These are phyloP conservation scores for Otus scops DNA, from an alignment of 2,797 vertebrate genomes.

Conservation along the genomic window DNA sequence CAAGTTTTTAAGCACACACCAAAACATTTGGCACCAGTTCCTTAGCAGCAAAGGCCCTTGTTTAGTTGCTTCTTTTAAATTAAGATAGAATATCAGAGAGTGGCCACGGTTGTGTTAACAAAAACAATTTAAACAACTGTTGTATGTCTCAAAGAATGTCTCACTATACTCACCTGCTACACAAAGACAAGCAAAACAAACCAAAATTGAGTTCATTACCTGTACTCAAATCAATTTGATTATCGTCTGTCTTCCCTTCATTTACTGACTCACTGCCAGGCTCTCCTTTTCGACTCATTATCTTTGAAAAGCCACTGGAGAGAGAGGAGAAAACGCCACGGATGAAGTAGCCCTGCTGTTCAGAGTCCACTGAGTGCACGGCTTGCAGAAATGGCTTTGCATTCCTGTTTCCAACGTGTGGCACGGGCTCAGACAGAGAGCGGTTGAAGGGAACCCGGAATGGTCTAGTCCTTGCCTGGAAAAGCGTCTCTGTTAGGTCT, in stretches of 20 bases:
- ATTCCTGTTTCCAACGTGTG: background rate
- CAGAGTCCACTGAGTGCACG: constrained; percentile 13
- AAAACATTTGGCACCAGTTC: background rate
- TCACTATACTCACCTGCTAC: background rate
- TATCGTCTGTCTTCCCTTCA: background rate
- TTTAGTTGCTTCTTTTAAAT: background rate
- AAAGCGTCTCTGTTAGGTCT: background rate
- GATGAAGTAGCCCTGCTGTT: constrained; percentile 63
- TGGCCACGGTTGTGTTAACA: background rate
- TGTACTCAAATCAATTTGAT: background rate
- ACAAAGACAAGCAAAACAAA: background rate
- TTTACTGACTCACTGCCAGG: background rate
- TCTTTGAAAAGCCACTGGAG: constrained; percentile 73
- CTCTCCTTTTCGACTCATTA: constrained; percentile 67
- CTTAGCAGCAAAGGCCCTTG: background rate
- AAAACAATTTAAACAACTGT: background rate
- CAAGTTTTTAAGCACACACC: background rate
- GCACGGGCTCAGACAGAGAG: constrained; percentile 74
- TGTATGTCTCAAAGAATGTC: background rate
- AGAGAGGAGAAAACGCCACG: constrained; percentile 75
- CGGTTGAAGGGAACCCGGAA: constrained; percentile 68
- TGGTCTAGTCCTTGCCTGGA: background rate
- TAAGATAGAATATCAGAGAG: background rate
- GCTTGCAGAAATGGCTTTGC: background rate
- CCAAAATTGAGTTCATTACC: constrained; percentile 18